These are phyloP conservation scores for Cisticola juncidis DNA, from an alignment of 2,113 vertebrate genomes.

Conservation along the genomic window DNA sequence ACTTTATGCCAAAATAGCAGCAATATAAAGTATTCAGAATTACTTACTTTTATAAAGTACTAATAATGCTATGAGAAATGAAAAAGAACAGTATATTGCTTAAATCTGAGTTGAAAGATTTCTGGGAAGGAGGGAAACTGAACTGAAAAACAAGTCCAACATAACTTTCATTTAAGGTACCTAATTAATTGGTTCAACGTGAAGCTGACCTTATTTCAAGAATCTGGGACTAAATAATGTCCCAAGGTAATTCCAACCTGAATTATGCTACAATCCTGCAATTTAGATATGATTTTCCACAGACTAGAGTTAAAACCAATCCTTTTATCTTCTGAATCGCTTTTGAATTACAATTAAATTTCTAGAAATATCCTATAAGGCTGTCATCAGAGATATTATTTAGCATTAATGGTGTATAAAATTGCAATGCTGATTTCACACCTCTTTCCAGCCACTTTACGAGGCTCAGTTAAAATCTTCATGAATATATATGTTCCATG, in stretches of 20 bases:
- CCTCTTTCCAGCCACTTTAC: not conserved
- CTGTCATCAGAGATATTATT: not conserved
- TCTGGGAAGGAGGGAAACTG: not conserved
- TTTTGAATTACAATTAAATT: not conserved
- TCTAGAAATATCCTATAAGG: not conserved
- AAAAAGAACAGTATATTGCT: not conserved
- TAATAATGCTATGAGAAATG: not conserved
- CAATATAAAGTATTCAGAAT: not conserved
- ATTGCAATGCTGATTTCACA: not conserved
- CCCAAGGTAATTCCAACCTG: not conserved
- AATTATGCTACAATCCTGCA: not conserved
- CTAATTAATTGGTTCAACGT: not conserved
- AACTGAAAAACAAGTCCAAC: not conserved
- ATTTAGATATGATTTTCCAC: not conserved
- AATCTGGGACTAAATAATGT: not conserved
- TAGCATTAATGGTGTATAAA: not conserved
- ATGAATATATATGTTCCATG: not conserved
- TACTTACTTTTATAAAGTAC: not conserved
- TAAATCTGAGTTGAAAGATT: not conserved
- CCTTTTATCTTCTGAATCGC: not conserved
- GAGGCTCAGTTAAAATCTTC: not conserved
- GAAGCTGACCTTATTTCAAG: not conserved
- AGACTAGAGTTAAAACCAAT: not conserved
- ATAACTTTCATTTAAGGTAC: not conserved
- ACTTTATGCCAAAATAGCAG: not conserved